A percentile compares a stretch with the other conserved stretches of the same genome.
Conservation (phyloP, 2,888 invertebrate genomes). For the Papilio gigon region DNA sequence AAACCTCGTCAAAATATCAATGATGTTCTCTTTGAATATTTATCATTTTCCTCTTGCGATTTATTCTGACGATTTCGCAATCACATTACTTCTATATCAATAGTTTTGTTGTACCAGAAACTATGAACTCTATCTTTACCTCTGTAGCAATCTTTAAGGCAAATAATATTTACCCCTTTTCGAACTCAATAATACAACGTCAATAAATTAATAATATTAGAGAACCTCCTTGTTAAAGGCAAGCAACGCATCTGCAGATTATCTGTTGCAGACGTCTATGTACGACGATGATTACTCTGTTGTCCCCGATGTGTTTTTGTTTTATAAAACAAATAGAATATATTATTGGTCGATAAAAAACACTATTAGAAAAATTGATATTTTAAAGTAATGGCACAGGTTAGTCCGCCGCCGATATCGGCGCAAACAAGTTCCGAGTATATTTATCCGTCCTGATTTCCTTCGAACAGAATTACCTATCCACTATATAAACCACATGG, state of each 20-base stretch:
- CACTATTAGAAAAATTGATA: conserved; percentile 8
- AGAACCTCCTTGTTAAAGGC: too few relatives aligned
- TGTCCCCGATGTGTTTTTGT: too few relatives aligned
- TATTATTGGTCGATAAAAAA: not conserved
- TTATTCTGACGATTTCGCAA: not conserved
- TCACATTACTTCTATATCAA: not conserved
- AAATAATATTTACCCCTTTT: not conserved
- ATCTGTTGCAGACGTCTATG: too few relatives aligned
- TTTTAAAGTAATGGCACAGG: conserved; percentile 8
- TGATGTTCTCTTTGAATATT: conserved; percentile 43
- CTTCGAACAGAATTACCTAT: conserved; percentile 35
- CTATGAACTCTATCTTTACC: too few relatives aligned
- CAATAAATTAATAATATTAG: not conserved
- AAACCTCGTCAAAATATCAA: conserved; percentile 57
- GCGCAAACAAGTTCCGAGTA: conserved; percentile 31
- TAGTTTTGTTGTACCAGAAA: not conserved
- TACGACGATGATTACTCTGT: too few relatives aligned
- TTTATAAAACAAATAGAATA: too few relatives aligned
- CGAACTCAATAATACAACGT: not conserved
- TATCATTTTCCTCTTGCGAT: conserved; percentile 42
- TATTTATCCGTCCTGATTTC: conserved; percentile 39
- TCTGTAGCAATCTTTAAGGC: too few relatives aligned
- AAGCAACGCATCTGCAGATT: too few relatives aligned
- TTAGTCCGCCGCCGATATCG: conserved; percentile 9
- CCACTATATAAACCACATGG: conserved; percentile 34